Evolutionary conservation across 1,140 invertebrate genomes (phyloP).

Genomic region (Halyomorpha halys): DNA sequence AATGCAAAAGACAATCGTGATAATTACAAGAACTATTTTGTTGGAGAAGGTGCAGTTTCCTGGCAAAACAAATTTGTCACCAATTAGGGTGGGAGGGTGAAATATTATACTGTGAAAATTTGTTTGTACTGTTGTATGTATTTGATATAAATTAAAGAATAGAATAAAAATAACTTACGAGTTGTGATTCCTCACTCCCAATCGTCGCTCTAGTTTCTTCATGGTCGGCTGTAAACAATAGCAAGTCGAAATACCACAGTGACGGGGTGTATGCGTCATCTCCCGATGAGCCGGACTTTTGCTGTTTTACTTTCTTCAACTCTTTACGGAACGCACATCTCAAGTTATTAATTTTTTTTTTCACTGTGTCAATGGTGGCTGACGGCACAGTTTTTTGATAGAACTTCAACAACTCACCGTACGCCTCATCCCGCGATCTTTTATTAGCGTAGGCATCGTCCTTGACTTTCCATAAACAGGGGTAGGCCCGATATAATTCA

Average conservation of each 20-base stretch:
- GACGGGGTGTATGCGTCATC: conserved; percentile 1
- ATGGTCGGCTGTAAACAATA: conserved; percentile 18
- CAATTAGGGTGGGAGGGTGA: conserved; percentile 1
- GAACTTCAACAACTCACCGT: no score
- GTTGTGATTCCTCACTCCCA: no score
- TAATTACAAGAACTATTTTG: no score
- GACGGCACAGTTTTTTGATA: no score
- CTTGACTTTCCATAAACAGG: no score
- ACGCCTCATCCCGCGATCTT: no score
- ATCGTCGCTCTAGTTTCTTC: conserved; percentile 17
- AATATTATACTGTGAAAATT: conserved; percentile 6
- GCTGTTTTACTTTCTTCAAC: conserved; percentile 15
- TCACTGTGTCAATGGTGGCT: no score
- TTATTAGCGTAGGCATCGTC: no score
- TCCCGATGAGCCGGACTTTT: conserved; percentile 11
- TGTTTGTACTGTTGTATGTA: no score
- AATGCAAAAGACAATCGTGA: conserved; percentile 24
- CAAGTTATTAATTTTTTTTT: conserved; percentile 17
- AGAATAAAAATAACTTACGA: background rate
- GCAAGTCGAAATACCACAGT: conserved; percentile 12
- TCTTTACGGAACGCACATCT: conserved; percentile 7
- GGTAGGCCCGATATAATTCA: no score
- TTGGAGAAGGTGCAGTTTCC: conserved; percentile 26
- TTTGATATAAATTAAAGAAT: no score
- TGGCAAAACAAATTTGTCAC: conserved; percentile 26